Base-by-base conservation (phyloP, 2,888 invertebrate species). In the Apodemia duryi region DNA sequence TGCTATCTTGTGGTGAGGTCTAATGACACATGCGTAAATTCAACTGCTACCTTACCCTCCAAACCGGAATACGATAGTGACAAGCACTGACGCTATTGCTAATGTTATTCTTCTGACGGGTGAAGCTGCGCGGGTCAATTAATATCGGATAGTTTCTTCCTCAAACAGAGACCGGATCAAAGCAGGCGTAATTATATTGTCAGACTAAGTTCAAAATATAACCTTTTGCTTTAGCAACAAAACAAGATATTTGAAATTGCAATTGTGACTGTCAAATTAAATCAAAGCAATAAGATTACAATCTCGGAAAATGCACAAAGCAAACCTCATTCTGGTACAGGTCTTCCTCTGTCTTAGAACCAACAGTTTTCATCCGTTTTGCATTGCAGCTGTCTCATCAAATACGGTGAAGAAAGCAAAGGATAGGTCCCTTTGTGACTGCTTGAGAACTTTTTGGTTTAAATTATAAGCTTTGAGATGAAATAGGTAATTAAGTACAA, bases 341-440 rank as follows among this genome's bases (percentile, higher is more conserved):
- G 72, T 70, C 71, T 65, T 54, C 61, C 70, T 65, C 74, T 70
- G 73, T 73, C 73, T 73, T 73, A 74, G 75, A 71, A 71, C 70
- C 75, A 76, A 77, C 78, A 77, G 79, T 78, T 80, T 79, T 74
- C 73, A 77, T 75, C 73, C 70, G 68, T 74, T 76, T 73, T 74
- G 73, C 74, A 71, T 72, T 67, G 71, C 73, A 70, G 69, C 65
- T 66, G 72, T 72, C 71, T 72, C 74, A 72, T 75, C 73, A 73
- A 76, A 74, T 72, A 68, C 66, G 67, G 70, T 70, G 69, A 65
- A 73, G 76, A 76, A 46, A 46, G 13, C 46, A 75, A 74, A 73
- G 74, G 73, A 74, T 73, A 67, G 66, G 73, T 69, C 46, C 73
- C 77, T 79, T 81, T 80, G 79, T 76, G 77, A 74, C 64, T 69